Conservation (phyloP, 2,113 vertebrate genomes). For the Oncorhynchus tshawytscha region DNA sequence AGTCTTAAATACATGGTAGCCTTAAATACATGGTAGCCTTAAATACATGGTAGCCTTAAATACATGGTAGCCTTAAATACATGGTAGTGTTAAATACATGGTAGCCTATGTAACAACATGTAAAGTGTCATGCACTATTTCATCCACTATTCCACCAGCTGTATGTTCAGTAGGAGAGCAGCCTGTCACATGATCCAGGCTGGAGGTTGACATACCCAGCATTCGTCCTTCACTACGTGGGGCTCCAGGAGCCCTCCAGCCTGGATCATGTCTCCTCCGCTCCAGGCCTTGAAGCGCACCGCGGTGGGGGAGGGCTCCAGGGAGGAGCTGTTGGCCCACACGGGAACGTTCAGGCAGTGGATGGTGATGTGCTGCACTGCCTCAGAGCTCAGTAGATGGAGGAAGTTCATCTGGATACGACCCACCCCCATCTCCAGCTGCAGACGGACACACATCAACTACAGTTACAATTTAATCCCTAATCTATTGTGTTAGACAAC, state of each 20-base stretch:
- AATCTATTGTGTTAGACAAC: too few species aligned
- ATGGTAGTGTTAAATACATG: too few species aligned
- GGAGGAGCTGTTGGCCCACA: constrained; percentile 78
- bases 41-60: too few species aligned
- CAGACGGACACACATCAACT: background rate
- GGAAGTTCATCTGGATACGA: constrained; percentile 95
- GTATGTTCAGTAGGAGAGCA: too few species aligned
- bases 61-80: too few species aligned
- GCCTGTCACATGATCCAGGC: too few species aligned
- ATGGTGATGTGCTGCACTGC: constrained; percentile 91
- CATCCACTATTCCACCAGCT: too few species aligned
- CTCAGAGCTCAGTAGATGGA: constrained; percentile 92
- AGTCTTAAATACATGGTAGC: too few species aligned
- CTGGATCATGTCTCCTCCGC: constrained; percentile 79
- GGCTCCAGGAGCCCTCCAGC: constrained; percentile 82
- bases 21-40: too few species aligned
- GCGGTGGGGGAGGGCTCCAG: constrained; percentile 66
- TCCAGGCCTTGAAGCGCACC: constrained; percentile 88
- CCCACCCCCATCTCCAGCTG: constrained; percentile 87
- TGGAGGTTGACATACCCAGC: constrained; percentile 77
- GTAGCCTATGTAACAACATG: too few species aligned
- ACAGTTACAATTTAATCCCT: too few species aligned
- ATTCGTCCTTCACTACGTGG: constrained; percentile 81
- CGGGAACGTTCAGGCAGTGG: constrained; percentile 89
- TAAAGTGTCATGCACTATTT: too few species aligned